Evolutionary conservation across 1,140 invertebrate genomes (phyloP).

Genomic region (Periplaneta americana): DNA sequence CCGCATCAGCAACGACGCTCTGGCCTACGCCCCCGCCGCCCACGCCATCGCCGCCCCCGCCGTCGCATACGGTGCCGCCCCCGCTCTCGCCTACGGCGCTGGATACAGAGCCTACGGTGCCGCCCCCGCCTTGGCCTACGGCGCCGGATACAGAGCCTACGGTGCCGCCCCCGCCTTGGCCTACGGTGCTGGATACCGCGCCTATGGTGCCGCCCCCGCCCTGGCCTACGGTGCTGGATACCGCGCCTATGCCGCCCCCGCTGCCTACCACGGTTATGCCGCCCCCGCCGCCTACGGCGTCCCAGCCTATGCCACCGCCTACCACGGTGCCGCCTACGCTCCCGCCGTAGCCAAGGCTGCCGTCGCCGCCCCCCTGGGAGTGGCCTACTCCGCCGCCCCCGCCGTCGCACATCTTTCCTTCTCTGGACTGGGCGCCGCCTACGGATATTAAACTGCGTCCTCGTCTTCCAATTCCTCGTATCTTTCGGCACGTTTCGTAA

Average conservation of each 20-base stretch:
- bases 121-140: constrained; percentile 3
- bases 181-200: constrained; percentile 7
- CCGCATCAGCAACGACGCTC: constrained; percentile 51
- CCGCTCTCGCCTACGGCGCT: constrained; percentile 25
- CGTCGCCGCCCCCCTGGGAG: not conserved
- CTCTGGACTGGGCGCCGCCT: constrained; percentile 26
- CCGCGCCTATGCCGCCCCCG: constrained; percentile 6
- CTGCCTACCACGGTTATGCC: constrained; percentile 24
- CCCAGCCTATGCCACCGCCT: constrained; percentile 38
- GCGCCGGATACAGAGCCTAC: constrained; percentile 6
- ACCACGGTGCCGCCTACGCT: constrained; percentile 32
- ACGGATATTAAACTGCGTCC: constrained; percentile 21
- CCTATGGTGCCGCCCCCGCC: constrained; percentile 19
- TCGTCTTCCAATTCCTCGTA: not conserved
- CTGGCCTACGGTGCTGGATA: constrained; percentile 8
- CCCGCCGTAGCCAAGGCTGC: not conserved
- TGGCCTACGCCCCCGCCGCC: constrained; percentile 28
- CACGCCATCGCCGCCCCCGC: constrained; percentile 12
- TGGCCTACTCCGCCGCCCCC: not conserved
- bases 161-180: constrained; percentile 20
- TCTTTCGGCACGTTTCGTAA: not conserved
- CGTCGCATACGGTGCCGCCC: constrained; percentile 18
- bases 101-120: constrained; percentile 22
- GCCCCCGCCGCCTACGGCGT: constrained; percentile 26
- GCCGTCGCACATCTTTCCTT: constrained; percentile 31